These are phyloP conservation scores for Rhamnusium bicolor DNA, from an alignment of 2,888 invertebrate species.

Conservation along the genomic window DNA sequence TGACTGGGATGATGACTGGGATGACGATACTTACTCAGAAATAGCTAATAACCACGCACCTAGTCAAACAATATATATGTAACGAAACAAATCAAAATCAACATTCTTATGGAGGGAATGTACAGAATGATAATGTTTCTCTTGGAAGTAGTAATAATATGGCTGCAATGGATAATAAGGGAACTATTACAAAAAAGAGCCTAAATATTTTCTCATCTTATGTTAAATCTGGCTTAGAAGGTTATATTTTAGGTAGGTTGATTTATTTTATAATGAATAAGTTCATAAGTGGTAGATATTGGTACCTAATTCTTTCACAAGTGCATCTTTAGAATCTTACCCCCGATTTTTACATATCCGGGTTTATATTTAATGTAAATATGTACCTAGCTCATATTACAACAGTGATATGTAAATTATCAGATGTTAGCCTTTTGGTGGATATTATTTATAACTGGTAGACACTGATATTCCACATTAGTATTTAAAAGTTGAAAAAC, in stretches of 20 bases:
- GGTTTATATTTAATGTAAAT: too few species aligned
- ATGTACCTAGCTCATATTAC: too few species aligned
- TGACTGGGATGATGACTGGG: slow-evolving; percentile 63
- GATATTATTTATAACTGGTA: too few species aligned
- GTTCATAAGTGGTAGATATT: too few species aligned
- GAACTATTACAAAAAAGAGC: slow-evolving; percentile 81
- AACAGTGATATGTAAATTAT: too few species aligned
- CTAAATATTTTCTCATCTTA: slow-evolving; percentile 89
- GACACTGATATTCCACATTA: too few species aligned
- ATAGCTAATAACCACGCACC: slow-evolving; percentile 72
- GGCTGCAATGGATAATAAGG: slow-evolving; percentile 74
- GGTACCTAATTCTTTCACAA: too few species aligned
- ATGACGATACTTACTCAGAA: slow-evolving; percentile 84
- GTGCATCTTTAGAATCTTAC: too few species aligned
- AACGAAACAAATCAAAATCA: slow-evolving; percentile 59
- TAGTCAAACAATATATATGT: slow-evolving; percentile 59
- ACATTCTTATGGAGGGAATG: slow-evolving; percentile 36
- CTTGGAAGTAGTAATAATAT: slow-evolving; percentile 57
- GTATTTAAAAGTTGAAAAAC: too few species aligned
- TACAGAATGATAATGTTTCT: slow-evolving; percentile 66
- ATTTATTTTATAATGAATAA: not conserved
- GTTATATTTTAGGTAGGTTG: slow-evolving; percentile 85
- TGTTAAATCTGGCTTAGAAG: slow-evolving; percentile 92
- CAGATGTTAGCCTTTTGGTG: too few species aligned
- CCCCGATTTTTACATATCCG: too few species aligned